Base-by-base conservation (phyloP, 2,113 vertebrate genomes). In the Pseudonaja textilis region DNA sequence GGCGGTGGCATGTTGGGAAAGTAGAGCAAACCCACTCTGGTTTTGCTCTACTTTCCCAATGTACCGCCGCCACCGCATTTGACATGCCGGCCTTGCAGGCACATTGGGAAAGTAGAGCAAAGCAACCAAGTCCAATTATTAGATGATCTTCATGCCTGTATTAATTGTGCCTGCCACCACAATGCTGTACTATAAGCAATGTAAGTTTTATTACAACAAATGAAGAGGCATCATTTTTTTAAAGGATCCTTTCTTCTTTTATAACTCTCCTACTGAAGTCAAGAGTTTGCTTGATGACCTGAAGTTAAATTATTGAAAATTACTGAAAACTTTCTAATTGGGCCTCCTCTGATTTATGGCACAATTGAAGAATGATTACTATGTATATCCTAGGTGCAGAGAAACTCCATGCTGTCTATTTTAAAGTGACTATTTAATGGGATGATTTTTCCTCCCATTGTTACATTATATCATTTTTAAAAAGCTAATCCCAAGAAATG, bases 161-260 rank as follows among this genome's bases (percentile, higher is more conserved):
- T 57, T 57, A 57, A 57, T 57, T 57, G 25, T 61, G 25, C 25
- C 9, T 61, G 10, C 18, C 18, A 56, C 59, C 25, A n/a, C 55
- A 11, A 26, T 56, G n/a, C 87, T n/a, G 81, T 50, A 0, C 0
- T 81, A 11, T 86, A 94, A 91, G 93, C 93, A 96, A 45, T 93
- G 88, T 57, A 3, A 52, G 88, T 92, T 92, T 94, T 90, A 20
- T 94, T 88, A 56, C 52, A 94, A 92, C 29, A 89, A 94, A 94
- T 95, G 69, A 50, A 47, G 93, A 89, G 55, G 2, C 34, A 74
- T 0, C 0, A 26, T 1, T 4, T 86, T 92, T 92, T 81, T 2
- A 93, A 94, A 64, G 64, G n/a, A 90, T 55, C 91, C 91, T 74
- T 29, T 85, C 59, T 59, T 85, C 23, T 95, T 57, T 89, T 61